These are phyloP conservation scores for Hydractinia echinata DNA, from an alignment of 30 jellyfish, hydroid and myxozoan species.

Conservation along the genomic window DNA sequence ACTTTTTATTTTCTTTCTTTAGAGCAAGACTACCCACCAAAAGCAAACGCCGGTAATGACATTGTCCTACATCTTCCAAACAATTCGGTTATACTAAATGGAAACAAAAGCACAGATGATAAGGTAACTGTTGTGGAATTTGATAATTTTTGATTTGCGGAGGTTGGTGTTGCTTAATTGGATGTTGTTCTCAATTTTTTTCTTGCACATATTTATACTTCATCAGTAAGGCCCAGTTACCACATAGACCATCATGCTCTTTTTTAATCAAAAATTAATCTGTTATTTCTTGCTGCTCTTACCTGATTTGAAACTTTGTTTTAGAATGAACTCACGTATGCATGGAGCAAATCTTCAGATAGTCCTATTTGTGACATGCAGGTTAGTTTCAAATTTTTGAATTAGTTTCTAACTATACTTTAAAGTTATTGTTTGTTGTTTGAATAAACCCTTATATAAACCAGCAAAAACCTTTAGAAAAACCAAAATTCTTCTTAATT, in stretches of 20 bases:
- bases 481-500: too few species aligned
- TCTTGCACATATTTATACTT: not conserved
- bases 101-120: conserved; percentile 89
- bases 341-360: conserved; percentile 85
- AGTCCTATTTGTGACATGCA: conserved; percentile 92
- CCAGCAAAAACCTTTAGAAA: too few species aligned
- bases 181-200: too few species aligned
- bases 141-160: not conserved
- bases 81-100: conserved; percentile 75
- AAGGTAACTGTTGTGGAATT: conserved; percentile 48
- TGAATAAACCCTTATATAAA: too few species aligned
- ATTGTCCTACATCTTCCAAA: conserved; percentile 71
- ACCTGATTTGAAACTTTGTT: not conserved
- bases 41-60: conserved; percentile 96
- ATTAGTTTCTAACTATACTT: too few species aligned
- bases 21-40: conserved; percentile 96
- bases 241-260: not conserved
- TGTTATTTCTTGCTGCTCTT: too few species aligned
- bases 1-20: not conserved
- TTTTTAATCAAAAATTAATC: too few species aligned
- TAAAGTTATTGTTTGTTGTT: too few species aligned
- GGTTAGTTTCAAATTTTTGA: conserved; percentile 40
- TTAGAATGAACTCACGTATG: conserved; percentile 56
- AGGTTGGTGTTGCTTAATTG: not conserved
- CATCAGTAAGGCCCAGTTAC: not conserved